Percentiles rank a stretch among this genome's conserved stretches.
These are phyloP conservation scores for Chascanopsetta lugubris DNA, from an alignment of 2,113 vertebrate genomes.

Conservation along the genomic window DNA sequence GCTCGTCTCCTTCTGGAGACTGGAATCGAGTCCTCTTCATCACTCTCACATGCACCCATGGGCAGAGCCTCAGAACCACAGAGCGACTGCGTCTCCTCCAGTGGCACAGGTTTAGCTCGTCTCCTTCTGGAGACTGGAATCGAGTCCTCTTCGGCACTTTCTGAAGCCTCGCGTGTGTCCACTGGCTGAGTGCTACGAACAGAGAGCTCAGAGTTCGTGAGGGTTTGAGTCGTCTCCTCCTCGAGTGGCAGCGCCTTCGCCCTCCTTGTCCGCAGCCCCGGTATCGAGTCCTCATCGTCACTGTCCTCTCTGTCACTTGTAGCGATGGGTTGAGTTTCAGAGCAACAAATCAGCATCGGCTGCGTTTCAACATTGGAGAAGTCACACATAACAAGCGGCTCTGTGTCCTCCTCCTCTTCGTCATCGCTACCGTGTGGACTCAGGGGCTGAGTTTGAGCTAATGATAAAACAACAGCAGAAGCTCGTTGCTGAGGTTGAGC, in stretches of 20 bases:
- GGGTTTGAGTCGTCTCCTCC: conserved; percentile 15
- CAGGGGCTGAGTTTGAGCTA: conserved; percentile 58
- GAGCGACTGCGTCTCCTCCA: conserved; percentile 16
- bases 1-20: conserved; percentile 1
- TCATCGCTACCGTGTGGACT: neutral
- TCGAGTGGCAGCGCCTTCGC: conserved; percentile 16
- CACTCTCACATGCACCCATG: neutral
- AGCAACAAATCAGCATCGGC: conserved; percentile 3
- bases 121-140: neutral
- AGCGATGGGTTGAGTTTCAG: conserved; percentile 31
- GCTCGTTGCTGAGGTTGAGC: conserved; percentile 19
- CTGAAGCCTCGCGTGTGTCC: neutral
- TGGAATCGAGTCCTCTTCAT: neutral
- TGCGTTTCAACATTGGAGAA: conserved; percentile 23
- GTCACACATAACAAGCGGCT: neutral
- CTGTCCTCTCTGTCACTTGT: conserved; percentile 2
- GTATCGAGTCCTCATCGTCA: neutral
- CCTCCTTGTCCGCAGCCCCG: conserved; percentile 4
- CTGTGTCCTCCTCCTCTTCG: conserved; percentile 32
- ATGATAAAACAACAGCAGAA: neutral
- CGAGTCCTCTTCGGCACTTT: conserved; percentile 9
- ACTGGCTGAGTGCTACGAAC: conserved; percentile 29
- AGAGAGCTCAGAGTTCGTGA: neutral
- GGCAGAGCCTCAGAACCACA: conserved; percentile 21
- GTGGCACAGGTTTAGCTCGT: neutral